Base-by-base conservation (phyloP, 2,797 vertebrate genomes). In the Bufotes viridis region DNA sequence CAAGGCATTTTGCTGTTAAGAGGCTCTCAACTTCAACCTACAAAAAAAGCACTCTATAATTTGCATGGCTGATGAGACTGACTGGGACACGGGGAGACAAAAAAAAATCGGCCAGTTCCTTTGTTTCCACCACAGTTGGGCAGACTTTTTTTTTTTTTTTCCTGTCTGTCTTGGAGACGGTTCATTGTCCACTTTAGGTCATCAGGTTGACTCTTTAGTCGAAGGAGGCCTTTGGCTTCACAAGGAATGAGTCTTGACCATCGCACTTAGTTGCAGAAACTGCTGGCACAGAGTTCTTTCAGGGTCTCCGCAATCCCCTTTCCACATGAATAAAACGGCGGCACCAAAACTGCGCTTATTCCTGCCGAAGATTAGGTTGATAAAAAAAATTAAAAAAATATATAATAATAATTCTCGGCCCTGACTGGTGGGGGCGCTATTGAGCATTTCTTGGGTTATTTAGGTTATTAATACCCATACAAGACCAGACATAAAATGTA, bases 41-140 rank as follows among this genome's bases (percentile, higher is more conserved):
- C 93, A 92, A 93, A 94, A 76, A 51, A 93, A 90, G 91, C 92
- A 53, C 91, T 93, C 94, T 96, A 88, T 96, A 95, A 96, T 96
- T 96, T 96, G 94, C 94, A 95, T 95, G 95, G 94, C 94, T 94
- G 93, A 95, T 94, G 93, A 94, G 92, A 85, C 90, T 81, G 51
- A 93, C 91, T 92, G 93, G 94, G 93, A 92, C 81, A 58, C 93
- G 94, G 94, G 94, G 95, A 95, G 93, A 92, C 83, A 91, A 92
- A 82, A 91, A 57, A 29, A 92, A 34, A 91, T 93, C 93, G 94
- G 93, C 93, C 91, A 92, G 91, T 92, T 93, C 83, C 90, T 91
- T 85, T 88, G 93, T 84, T 90, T 93, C 94, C 93, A 29, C 94
- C 87, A 91, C 93, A 96, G 94, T 94, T 94, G 92, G 91, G 82